Percentiles rank a stretch among this genome's conserved stretches.
phyloP scores from a whole-genome alignment of 2,797 vertebrate genomes.

The Podarcis lilfordi region DNA sequence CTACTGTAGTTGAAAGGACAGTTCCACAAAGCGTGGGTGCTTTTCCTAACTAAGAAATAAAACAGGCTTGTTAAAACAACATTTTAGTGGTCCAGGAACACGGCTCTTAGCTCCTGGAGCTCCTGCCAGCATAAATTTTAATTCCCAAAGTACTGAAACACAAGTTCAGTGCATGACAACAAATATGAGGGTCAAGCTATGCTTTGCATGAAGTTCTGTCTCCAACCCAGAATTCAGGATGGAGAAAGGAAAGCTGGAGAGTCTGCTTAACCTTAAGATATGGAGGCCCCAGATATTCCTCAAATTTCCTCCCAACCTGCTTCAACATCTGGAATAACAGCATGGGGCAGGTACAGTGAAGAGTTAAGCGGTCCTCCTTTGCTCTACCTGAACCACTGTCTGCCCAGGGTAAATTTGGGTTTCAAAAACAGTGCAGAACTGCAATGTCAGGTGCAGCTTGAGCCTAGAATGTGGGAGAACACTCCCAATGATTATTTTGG shows the following conservation, averaged over 20 bases:
- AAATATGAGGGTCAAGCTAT: background rate
- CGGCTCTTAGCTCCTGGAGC: background rate
- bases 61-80: background rate
- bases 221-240: background rate
- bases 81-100: background rate
- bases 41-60: slow-evolving; percentile 21
- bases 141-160: background rate
- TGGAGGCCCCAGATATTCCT: no score
- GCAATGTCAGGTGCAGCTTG: background rate
- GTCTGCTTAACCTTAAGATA: background rate
- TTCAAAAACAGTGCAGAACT: background rate
- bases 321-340: background rate
- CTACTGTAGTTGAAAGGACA: background rate
- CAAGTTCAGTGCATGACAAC: background rate
- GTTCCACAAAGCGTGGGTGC: slow-evolving; percentile 26
- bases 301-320: no score
- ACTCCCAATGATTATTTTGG: background rate
- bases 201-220: background rate
- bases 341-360: background rate
- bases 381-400: background rate
- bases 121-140: background rate
- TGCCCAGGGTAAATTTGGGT: background rate
- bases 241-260: background rate
- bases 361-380: background rate
- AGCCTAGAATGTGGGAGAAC: background rate